A percentile compares a stretch with the other conserved stretches of the same genome.
phyloP scores from a whole-genome alignment of 2,888 invertebrate species.

The Sinohyriopsis cumingii region DNA sequence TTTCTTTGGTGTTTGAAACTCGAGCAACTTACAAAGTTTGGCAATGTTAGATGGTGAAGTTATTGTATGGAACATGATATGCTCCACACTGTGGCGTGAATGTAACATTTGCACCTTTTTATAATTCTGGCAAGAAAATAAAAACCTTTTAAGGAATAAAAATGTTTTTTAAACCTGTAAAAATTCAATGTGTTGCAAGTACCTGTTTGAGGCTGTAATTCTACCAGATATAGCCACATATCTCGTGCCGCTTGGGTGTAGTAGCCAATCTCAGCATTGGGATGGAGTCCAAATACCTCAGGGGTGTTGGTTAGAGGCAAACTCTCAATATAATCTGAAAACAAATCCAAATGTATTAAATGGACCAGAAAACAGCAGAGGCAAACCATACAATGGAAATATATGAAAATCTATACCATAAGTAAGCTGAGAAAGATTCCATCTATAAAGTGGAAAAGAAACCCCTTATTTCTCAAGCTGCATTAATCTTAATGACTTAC shows the following conservation, averaged over 20 bases:
- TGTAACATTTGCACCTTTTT: not conserved
- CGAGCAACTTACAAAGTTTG: too few species aligned
- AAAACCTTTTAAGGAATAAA: not conserved
- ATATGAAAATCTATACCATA: too few species aligned
- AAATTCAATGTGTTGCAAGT: constrained; percentile 51
- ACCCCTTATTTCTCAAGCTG: too few species aligned
- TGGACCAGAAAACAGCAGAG: not conserved
- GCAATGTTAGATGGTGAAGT: too few species aligned
- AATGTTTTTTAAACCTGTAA: not conserved
- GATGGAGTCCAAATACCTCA: constrained; percentile 92
- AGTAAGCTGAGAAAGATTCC: too few species aligned
- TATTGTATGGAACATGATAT: too few species aligned
- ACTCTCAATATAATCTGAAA: constrained; percentile 83
- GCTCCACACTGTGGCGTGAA: too few species aligned
- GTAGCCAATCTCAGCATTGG: constrained; percentile 96
- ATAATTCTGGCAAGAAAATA: not conserved
- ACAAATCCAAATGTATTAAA: not conserved
- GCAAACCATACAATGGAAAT: too few species aligned
- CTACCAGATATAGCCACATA: constrained; percentile 89
- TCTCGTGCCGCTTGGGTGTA: constrained; percentile 89
- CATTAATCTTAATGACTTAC: too few species aligned
- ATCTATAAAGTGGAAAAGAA: too few species aligned
- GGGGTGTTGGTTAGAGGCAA: constrained; percentile 89
- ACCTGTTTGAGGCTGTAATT: constrained; percentile 93
- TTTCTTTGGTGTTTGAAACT: too few species aligned